Conservation (phyloP, 2,797 vertebrate genomes). For the Amazona ochrocephala region DNA sequence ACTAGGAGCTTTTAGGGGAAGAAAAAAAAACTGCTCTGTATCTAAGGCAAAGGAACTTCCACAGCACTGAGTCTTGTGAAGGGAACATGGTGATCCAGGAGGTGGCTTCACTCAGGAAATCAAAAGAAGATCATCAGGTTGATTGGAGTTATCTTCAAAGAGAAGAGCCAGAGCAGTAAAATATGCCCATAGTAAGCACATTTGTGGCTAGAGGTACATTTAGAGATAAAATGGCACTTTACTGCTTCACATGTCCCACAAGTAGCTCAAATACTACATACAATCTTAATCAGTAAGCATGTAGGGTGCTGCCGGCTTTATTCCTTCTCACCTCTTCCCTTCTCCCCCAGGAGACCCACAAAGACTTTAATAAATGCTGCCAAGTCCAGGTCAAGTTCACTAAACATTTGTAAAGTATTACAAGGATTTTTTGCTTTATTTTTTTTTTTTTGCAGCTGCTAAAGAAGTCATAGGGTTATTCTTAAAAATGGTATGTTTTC, state of each 20-base stretch:
- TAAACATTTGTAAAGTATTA: neutral
- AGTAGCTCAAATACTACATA: neutral
- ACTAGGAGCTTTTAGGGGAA: neutral
- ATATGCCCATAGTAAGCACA: neutral
- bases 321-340: neutral
- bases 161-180: neutral
- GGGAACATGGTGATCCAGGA: neutral
- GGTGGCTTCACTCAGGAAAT: neutral
- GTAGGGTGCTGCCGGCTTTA: neutral
- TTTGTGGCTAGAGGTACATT: neutral
- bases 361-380: neutral
- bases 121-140: neutral
- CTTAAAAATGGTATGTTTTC: neutral
- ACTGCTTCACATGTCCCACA: neutral
- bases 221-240: neutral
- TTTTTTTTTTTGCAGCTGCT: neutral
- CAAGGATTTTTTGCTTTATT: neutral
- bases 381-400: neutral
- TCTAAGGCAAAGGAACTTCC: neutral
- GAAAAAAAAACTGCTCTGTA: neutral
- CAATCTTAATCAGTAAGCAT: neutral
- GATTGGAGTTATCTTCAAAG: neutral
- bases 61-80: neutral
- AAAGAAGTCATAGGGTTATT: neutral
- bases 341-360: neutral